Conservation (phyloP, 2,888 invertebrate species). For the Caenorhabditis macrosperma region DNA sequence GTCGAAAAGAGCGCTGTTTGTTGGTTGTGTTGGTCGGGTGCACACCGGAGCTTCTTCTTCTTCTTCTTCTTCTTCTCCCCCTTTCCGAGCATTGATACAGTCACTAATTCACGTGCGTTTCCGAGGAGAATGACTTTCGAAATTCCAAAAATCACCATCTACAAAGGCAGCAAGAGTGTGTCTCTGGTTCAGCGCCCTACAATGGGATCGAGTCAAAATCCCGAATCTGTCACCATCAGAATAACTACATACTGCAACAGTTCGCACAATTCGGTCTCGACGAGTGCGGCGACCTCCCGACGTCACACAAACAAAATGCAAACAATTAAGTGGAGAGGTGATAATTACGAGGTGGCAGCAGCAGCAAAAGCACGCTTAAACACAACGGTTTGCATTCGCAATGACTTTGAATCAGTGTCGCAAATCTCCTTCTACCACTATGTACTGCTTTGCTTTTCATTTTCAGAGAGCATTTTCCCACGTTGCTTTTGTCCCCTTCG, state of each 20-base stretch:
- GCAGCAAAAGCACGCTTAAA: neutral
- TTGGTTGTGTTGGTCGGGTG: too few relatives aligned
- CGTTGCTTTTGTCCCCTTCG: neutral
- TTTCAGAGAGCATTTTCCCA: slow-evolving; percentile 9
- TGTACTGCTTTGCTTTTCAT: too few relatives aligned
- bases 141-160: too few relatives aligned
- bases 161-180: too few relatives aligned
- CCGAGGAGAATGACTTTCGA: too few relatives aligned
- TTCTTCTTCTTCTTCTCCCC: too few relatives aligned
- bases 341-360: slow-evolving; percentile 41
- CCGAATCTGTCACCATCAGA: neutral
- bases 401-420: slow-evolving; percentile 13
- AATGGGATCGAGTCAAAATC: too few relatives aligned
- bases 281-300: slow-evolving; percentile 26
- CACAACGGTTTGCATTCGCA: neutral
- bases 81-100: neutral
- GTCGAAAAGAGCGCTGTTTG: slow-evolving; percentile 26
- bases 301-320: slow-evolving; percentile 50
- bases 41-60: slow-evolving; percentile 2
- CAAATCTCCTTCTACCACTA: neutral
- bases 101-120: slow-evolving; percentile 13
- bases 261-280: slow-evolving; percentile 10
- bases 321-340: slow-evolving; percentile 43
- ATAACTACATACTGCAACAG: neutral
- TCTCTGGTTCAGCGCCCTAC: too few relatives aligned